Percentiles rank a stretch among this genome's conserved stretches.
phyloP scores from a whole-genome alignment of 2,113 vertebrate genomes.

The Nanorana parkeri region DNA sequence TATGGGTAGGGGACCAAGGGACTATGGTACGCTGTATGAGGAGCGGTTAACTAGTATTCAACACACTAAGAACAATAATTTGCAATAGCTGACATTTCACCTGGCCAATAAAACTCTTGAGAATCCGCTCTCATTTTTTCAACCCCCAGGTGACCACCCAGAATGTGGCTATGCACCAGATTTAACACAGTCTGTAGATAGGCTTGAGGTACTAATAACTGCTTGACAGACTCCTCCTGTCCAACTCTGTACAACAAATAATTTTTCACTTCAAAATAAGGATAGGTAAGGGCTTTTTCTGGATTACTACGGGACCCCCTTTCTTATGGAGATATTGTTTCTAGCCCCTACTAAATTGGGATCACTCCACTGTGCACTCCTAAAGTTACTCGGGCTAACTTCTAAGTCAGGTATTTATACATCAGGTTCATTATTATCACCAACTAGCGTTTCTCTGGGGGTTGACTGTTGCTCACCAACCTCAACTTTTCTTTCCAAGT shows the following conservation, averaged over 20 bases:
- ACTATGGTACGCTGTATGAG: too few relatives aligned
- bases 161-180: too few relatives aligned
- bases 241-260: not conserved
- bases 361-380: not conserved
- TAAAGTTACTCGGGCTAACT: not conserved
- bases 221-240: not conserved
- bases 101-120: slow-evolving; percentile 12
- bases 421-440: not conserved
- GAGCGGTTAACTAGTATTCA: not conserved
- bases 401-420: not conserved
- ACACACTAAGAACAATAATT: not conserved
- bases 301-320: not conserved
- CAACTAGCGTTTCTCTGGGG: not conserved
- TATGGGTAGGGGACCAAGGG: not conserved
- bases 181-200: not conserved
- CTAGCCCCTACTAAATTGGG: not conserved
- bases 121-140: not conserved
- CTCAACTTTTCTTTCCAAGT: too few relatives aligned
- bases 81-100: not conserved
- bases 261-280: slow-evolving; percentile 2
- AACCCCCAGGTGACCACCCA: too few relatives aligned
- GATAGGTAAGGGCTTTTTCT: not conserved
- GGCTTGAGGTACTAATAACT: not conserved
- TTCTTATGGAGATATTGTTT: not conserved
- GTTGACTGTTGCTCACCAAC: not conserved